Conservation (phyloP, 2,888 invertebrate genomes). For the Byasa hedistus region DNA sequence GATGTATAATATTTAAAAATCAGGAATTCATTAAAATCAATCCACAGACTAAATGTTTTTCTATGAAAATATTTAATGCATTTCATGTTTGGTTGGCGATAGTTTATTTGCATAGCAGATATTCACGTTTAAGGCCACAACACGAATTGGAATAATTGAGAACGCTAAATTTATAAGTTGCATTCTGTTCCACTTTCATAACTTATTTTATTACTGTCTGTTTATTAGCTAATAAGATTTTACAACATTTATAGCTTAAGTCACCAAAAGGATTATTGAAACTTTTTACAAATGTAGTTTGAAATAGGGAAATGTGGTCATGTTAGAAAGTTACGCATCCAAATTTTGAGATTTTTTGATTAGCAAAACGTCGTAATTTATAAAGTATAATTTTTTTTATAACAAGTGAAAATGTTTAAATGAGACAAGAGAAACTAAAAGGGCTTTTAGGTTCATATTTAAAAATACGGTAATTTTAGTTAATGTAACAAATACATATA, state of each 20-base stretch:
- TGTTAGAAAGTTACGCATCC: too few relatives aligned
- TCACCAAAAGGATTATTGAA: too few relatives aligned
- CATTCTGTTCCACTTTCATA: slow-evolving; percentile 17
- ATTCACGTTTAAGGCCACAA: slow-evolving; percentile 7
- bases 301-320: too few relatives aligned
- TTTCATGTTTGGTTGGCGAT: neutral
- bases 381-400: too few relatives aligned
- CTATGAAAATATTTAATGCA: neutral
- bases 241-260: neutral
- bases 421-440: too few relatives aligned
- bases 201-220: slow-evolving; percentile 2
- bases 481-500: too few relatives aligned
- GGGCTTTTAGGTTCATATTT: too few relatives aligned
- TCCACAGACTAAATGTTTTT: neutral
- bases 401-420: too few relatives aligned
- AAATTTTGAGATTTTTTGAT: too few relatives aligned
- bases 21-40: neutral
- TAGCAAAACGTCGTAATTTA: too few relatives aligned
- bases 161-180: slow-evolving; percentile 8
- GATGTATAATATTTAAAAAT: neutral
- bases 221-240: slow-evolving; percentile 7
- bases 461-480: too few relatives aligned
- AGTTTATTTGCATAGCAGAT: slow-evolving; percentile 2
- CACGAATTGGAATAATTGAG: slow-evolving; percentile 16
- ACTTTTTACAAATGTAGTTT: too few relatives aligned